Percentiles rank a stretch among this genome's conserved stretches.
Evolutionary conservation across 1,140 invertebrate species (phyloP).

Genomic region (Pogonus chalceus): DNA sequence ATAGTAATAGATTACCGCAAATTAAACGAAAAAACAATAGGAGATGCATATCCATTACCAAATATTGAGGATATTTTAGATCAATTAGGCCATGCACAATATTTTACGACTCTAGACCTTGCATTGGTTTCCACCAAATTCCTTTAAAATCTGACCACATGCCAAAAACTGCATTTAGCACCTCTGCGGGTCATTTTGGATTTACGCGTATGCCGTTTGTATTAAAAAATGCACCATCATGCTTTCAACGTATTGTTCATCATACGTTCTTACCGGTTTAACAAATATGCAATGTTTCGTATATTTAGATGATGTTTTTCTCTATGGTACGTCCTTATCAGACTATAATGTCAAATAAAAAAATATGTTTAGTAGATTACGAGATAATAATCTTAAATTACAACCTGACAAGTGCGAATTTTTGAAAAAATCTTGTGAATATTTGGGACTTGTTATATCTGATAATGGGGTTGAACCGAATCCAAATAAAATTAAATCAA

Average conservation of each 20-base stretch:
- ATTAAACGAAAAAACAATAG: constrained; percentile 30
- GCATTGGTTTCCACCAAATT: constrained; percentile 42
- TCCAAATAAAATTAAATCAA: constrained; percentile 13
- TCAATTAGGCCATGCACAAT: constrained; percentile 32
- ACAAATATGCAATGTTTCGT: constrained; percentile 24
- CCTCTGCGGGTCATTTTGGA: constrained; percentile 24
- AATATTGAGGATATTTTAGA: constrained; percentile 40
- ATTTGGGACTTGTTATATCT: constrained; percentile 5
- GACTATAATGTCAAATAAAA: constrained; percentile 14
- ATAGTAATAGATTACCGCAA: constrained; percentile 30
- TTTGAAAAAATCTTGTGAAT: constrained; percentile 23
- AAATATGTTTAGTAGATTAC: constrained; percentile 13
- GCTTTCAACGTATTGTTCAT: constrained; percentile 31
- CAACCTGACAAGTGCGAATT: constrained; percentile 14
- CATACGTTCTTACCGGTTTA: constrained; percentile 24
- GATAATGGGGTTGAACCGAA: constrained; percentile 12
- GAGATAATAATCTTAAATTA: constrained; percentile 6
- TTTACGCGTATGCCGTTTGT: constrained; percentile 29
- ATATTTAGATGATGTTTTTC: constrained; percentile 35
- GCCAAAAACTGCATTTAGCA: constrained; percentile 33
- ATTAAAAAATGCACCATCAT: constrained; percentile 23
- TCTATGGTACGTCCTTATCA: constrained; percentile 25
- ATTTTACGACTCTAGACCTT: constrained; percentile 41
- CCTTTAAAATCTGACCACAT: constrained; percentile 21
- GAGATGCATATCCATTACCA: constrained; percentile 37